Percentiles rank a stretch among this genome's conserved stretches.
These are phyloP conservation scores for Scaptomyza hsui DNA, from an alignment of 1,140 invertebrate genomes.

Conservation along the genomic window DNA sequence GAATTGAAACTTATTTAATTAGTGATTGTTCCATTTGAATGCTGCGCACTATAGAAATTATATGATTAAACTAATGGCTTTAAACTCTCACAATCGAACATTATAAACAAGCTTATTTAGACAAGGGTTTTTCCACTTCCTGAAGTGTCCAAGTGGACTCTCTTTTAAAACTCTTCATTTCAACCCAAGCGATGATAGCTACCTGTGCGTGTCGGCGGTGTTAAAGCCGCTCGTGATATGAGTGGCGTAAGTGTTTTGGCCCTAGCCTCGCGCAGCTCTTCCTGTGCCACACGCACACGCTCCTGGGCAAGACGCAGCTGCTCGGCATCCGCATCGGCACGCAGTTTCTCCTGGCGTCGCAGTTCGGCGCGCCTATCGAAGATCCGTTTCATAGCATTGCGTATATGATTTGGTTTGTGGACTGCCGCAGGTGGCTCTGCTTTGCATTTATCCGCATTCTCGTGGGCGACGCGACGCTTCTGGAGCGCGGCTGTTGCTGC, in stretches of 20 bases:
- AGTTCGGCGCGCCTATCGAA: slow-evolving; percentile 69
- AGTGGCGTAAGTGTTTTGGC: slow-evolving; percentile 69
- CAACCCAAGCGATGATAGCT: background rate
- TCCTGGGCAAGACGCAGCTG: slow-evolving; percentile 67
- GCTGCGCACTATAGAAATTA: no score
- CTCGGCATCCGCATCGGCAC: slow-evolving; percentile 60
- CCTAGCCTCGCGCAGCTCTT: slow-evolving; percentile 57
- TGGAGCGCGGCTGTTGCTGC: slow-evolving; percentile 54
- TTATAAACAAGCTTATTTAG: no score
- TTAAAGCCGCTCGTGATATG: slow-evolving; percentile 67
- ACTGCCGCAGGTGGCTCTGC: background rate
- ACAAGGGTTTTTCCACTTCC: no score
- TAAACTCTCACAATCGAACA: no score
- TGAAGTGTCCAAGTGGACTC: no score
- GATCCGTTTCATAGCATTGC: slow-evolving; percentile 79
- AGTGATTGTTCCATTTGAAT: no score
- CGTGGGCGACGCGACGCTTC: slow-evolving; percentile 85
- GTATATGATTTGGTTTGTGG: slow-evolving; percentile 73
- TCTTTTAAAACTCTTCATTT: no score
- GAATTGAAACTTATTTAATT: background rate
- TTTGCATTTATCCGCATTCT: slow-evolving; percentile 76
- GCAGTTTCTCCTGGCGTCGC: slow-evolving; percentile 61
- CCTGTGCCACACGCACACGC: slow-evolving; percentile 66
- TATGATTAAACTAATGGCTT: no score
- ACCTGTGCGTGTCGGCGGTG: slow-evolving; percentile 60